A percentile compares a stretch with the other conserved stretches of the same genome.
These are phyloP conservation scores for Dunckerocampus dactyliophorus DNA, from an alignment of 2,113 vertebrate genomes.

Conservation along the genomic window DNA sequence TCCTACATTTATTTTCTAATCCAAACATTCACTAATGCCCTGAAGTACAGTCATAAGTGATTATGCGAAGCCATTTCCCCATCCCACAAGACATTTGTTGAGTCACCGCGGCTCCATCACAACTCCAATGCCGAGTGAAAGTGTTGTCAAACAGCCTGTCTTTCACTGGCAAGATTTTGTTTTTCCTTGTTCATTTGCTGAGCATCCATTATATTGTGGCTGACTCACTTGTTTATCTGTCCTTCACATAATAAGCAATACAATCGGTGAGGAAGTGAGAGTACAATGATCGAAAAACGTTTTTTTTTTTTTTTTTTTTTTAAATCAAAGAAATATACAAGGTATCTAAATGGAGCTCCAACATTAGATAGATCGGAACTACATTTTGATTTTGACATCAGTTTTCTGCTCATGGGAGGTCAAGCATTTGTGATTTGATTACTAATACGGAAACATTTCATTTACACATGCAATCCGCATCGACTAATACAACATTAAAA, in stretches of 20 bases:
- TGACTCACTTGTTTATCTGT: not conserved
- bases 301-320: too few relatives aligned
- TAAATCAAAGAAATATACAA: too few relatives aligned
- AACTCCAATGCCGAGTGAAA: slow-evolving; percentile 28
- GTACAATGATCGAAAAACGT: too few relatives aligned
- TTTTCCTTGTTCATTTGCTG: slow-evolving; percentile 23
- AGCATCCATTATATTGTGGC: slow-evolving; percentile 6
- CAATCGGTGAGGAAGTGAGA: too few relatives aligned
- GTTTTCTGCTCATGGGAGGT: too few relatives aligned
- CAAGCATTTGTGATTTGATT: not conserved
- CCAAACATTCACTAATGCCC: too few relatives aligned
- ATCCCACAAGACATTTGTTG: slow-evolving; percentile 10
- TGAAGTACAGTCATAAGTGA: not conserved
- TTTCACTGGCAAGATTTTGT: slow-evolving; percentile 28
- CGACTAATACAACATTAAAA: slow-evolving; percentile 8
- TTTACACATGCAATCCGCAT: slow-evolving; percentile 28
- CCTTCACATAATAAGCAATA: too few relatives aligned
- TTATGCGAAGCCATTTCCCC: slow-evolving; percentile 12
- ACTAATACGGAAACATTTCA: slow-evolving; percentile 25
- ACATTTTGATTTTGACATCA: too few relatives aligned
- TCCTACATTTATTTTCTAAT: too few relatives aligned
- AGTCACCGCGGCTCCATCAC: slow-evolving; percentile 23
- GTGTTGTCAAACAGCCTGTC: slow-evolving; percentile 20
- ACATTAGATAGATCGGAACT: too few relatives aligned
- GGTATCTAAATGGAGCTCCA: too few relatives aligned